A percentile compares a stretch with the other conserved stretches of the same genome.
Evolutionary conservation across 2,888 invertebrate genomes (phyloP).

Genomic region (Heteromyza rotundicornis): DNA sequence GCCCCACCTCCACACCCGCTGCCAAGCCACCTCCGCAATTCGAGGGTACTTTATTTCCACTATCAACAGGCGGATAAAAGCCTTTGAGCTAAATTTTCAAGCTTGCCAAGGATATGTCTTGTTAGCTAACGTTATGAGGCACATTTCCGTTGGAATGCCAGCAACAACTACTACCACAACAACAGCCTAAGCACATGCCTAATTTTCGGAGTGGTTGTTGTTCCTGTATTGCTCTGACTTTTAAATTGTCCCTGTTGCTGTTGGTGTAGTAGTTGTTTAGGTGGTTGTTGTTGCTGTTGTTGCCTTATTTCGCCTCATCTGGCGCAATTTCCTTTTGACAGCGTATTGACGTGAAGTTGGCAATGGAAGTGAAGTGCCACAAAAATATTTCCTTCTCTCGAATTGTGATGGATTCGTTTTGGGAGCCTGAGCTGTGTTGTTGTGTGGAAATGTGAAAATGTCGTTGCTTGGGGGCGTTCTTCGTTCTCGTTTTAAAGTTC

Average conservation of each 20-base stretch:
- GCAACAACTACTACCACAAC: not conserved
- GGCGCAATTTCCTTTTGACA: conserved; percentile 26
- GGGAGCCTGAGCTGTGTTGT: too few relatives aligned
- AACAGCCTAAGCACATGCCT: not conserved
- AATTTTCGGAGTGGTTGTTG: not conserved
- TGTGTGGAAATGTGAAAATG: too few relatives aligned
- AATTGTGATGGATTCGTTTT: too few relatives aligned
- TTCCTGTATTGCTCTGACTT: not conserved
- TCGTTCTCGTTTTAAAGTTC: too few relatives aligned
- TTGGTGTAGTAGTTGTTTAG: not conserved
- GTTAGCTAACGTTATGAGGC: conserved; percentile 54
- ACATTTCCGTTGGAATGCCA: conserved; percentile 39
- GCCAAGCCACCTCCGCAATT: too few relatives aligned
- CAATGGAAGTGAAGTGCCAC: too few relatives aligned
- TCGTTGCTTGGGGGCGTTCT: too few relatives aligned
- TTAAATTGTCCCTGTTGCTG: not conserved
- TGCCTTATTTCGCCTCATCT: conserved; percentile 13
- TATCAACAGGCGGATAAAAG: too few relatives aligned
- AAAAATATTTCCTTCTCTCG: too few relatives aligned
- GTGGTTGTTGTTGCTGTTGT: not conserved
- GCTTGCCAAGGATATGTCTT: conserved; percentile 45
- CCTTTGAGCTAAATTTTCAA: too few relatives aligned
- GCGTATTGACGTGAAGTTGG: not conserved
- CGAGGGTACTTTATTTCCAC: too few relatives aligned
- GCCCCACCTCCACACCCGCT: too few relatives aligned